Base-by-base conservation (phyloP, 2,888 invertebrate genomes). In the Galeruca laticollis region DNA sequence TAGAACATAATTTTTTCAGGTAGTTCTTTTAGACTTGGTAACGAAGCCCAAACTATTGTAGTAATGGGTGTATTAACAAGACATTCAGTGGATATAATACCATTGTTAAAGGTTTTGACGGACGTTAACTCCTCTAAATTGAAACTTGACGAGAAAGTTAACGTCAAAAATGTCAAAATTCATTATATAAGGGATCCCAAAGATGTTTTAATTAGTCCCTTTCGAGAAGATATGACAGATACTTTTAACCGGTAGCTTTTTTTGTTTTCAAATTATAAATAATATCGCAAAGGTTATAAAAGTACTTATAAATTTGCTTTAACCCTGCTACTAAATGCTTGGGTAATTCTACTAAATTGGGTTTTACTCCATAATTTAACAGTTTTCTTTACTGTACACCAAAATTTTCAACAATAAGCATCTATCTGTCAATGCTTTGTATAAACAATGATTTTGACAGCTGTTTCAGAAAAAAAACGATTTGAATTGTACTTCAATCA, bases 21-120 rank as follows among this genome's bases (percentile, higher is more conserved):
- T 0, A 89, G 95, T 15, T 91, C 93, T 0, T 89, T 92, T 47
- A 88, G 94, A 66, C 89, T 90, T 0, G 91, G 93, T 1, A 89
- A 90, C 18, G 88, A 90, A 76, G 86, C 87, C n/a, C 87, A 90
- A 3, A 91, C 94, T 0, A 96, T 97, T 90, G 92, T 96, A 0
- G 89, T 90, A 20, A 91, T 91, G 0, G 98, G 98, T 0, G 95
- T 97, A 56, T 89, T 97, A 84, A 89, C 92, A 69, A 90, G 93
- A 56, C 92, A 92, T 83, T 90, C 93, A 18, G 88, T 88, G 15
- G 99, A 99, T 87, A 87, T 99, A 65, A 86, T 88, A 31, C 95
- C 96, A 0, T 87, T 96, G 72, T 87, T 95, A 1, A 91, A 90
- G 85, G 86, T 93, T 26, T 83, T 93, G 2, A 83, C 89, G 0